Base-by-base conservation (phyloP, 2,888 invertebrate species). In the Rambutsinella grinnellia region DNA sequence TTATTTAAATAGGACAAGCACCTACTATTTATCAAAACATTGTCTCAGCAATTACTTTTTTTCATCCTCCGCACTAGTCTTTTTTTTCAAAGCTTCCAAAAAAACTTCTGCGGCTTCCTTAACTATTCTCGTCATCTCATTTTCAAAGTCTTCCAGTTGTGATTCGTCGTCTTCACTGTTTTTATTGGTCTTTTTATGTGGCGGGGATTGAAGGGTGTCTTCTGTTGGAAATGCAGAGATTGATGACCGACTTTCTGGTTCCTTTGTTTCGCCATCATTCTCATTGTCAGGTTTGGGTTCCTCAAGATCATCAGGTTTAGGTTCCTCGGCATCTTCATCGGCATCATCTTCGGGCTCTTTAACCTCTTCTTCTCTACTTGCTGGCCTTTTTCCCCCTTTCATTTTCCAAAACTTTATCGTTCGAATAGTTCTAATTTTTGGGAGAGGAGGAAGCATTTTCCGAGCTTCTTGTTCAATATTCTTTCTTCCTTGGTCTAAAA, bases 51-150 rank as follows among this genome's bases (percentile, higher is more conserved):
- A 46, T 24, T 17, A 46, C 1, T 66, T 19, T 54, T 24, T 36
- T 21, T 51, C 46, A 53, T 17, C 69, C 69, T 13, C 69, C 69
- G n/a, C n/a, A n/a, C n/a, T n/a, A n/a, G 62, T 70, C 2, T 62
- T 17, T 27, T 27, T 70, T 17, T 61, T 70, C 15, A 70, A 62
- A 56, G 62, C 36, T 15, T 46, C 21, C 1, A 70, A 15, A 17
- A 62, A 24, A 47, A 19, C 62, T 17, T 56, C 56, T 10, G 62
- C 70, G 3, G 70, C 46, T 10, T 70, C 70, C 19, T 51, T 56
- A 15, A 54, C 70, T 3, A 26, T 19, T 5, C 53, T n/a, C 3
- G 54, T 46, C 19, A 46, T 53, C 27, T 56, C 56, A 15, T 54
- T 56, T 28, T 26, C 21, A 27, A 62, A 1, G 5, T 21, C 13